A percentile compares a stretch with the other conserved stretches of the same genome.
These are phyloP conservation scores for Lepidurus packardi DNA, from an alignment of 1,140 invertebrate genomes.

Conservation along the genomic window DNA sequence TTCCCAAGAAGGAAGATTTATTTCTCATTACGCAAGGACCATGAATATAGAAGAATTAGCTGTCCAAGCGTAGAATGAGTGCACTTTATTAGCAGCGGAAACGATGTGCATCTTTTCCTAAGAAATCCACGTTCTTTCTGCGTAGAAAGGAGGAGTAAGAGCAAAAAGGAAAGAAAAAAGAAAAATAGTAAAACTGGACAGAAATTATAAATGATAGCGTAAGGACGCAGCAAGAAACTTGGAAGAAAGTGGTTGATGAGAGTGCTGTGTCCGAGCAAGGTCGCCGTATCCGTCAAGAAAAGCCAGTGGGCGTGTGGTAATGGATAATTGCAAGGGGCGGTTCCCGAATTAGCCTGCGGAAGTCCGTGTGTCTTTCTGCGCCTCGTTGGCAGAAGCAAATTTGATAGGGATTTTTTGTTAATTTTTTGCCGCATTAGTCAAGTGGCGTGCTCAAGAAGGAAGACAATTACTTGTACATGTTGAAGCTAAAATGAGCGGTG, in stretches of 20 bases:
- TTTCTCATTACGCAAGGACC: not conserved
- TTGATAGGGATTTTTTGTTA: not conserved
- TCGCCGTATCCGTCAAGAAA: not conserved
- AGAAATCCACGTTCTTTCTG: not conserved
- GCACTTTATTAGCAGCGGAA: not conserved
- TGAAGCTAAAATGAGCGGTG: not conserved
- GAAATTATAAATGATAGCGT: not conserved
- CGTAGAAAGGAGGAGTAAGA: not conserved
- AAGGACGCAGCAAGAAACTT: not conserved
- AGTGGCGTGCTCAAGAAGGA: not conserved
- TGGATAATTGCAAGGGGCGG: slow-evolving; percentile 11
- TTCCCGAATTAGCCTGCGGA: not conserved
- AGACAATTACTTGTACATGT: not conserved
- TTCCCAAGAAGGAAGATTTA: not conserved
- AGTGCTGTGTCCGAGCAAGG: not conserved
- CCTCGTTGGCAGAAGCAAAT: slow-evolving; percentile 4
- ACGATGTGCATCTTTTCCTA: no score
- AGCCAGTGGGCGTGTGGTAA: slow-evolving; percentile 12
- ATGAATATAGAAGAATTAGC: not conserved
- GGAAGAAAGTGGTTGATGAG: not conserved
- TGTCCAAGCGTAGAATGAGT: not conserved
- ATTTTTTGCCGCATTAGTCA: not conserved
- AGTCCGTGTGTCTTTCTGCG: slow-evolving; percentile 7
- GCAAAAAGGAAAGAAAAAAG: not conserved
- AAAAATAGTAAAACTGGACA: not conserved